Evolutionary conservation across 2,888 invertebrate species (phyloP), one percentile per base, ranked within the genome.

Genomic region (Apamea epomidion): DNA sequence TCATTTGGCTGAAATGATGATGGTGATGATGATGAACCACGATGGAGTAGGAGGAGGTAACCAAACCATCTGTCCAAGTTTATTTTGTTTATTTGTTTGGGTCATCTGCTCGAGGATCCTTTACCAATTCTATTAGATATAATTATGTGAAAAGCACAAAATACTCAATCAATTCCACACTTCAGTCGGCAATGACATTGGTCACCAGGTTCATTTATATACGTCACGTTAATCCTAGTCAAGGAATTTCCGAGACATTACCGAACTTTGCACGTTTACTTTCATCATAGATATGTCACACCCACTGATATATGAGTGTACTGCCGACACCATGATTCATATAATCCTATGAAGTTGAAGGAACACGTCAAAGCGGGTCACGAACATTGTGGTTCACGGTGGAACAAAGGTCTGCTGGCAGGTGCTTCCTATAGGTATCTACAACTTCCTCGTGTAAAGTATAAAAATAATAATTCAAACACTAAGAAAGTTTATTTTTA

Each of bases 141-240:
- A 54, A 2, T 1, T 54, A 18, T n/a, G 7, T 72, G 3, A 37
- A 72, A 72, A 37, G 7, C 18, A n/a, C 6, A 29, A 12, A 29
- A 58, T n/a, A 37, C 25, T 54, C 16, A 16, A 37, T 54, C 16
- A 18, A 16, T 54, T 51, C 16, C 51, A 8, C 51, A 32, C 25
- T 60, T 32, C 7, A 14, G 10, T 29, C 18, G 12, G 2, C 32
- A 45, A 37, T 62, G 10, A 45, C 7, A 75, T 45, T 54, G 10
- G 37, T 45, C 25, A 48, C 4, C 25, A 58, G 58, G 45, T 32
- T 72, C 4, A 18, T 45, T 45, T 25, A 29, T 37, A 60, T 37
- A 71, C 82, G 71, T 82, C 82, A 82, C 25, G 18, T 48, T n/a
- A 68, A 14, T 69, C 72, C 83, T 83, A 25, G 21, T 25, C 45